Evolutionary conservation across 2,797 vertebrate species (phyloP), one percentile per base, ranked within the genome.

Genomic region (Chelidonichthys spinosus): DNA sequence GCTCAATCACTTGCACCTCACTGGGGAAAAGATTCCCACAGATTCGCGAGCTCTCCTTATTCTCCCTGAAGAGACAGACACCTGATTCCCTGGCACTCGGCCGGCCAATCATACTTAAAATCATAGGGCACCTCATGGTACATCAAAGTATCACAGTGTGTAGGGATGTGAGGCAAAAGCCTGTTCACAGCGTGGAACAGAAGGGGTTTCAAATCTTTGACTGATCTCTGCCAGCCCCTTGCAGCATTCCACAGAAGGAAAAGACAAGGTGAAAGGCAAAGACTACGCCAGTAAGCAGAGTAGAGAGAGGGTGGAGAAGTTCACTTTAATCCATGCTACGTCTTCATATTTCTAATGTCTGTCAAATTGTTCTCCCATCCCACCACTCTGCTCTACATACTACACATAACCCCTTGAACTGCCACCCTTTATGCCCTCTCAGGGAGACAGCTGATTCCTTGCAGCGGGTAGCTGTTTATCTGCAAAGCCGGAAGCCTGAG

Each of bases 141-240:
- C 83, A 76, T 87, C 76, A 66, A 92, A 93, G 94, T 95, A 95
- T 97, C 96, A 97, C 96, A 96, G 96, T 96, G 95, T 95, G 95
- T 90, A 85, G 95, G 95, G 95, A 88, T 68, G 85, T 78, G 86
- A 90, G 86, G 86, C 87, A 59, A 68, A 85, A 71, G 83, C 87
- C 85, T 87, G 85, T 79, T 92, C 87, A 86, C 87, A 88, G 86
- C 84, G 90, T 90, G 90, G 88, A 85, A 84, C 86, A 84, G 78
- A 83, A 69, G 76, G 84, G 85, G 72, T 74, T 89, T 89, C 46
- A 66, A 81, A 74, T 82, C 82, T 74, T 75, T 59, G 74, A 81
- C 79, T 81, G 83, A 87, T 88, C 82, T 86, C 84, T 86, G 89
- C 84, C 85, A 81, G 70, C 71, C 85, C 87, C 84, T 85, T 79